phyloP scores from a whole-genome alignment of 2,888 invertebrate species.

The Uloborus plumipes region DNA sequence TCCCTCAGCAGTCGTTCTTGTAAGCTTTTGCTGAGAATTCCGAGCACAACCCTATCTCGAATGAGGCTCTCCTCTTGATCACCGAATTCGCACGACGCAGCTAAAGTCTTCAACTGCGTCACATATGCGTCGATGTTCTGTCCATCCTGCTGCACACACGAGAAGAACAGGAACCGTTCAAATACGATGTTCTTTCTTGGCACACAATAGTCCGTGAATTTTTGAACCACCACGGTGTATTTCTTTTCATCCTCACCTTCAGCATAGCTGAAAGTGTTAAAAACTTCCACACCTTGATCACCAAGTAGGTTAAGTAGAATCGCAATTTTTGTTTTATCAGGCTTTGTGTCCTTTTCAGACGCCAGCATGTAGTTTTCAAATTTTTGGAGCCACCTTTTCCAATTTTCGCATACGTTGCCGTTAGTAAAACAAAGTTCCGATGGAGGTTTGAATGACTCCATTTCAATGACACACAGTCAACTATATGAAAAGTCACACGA shows the following conservation, averaged over 20 bases:
- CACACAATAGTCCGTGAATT: neutral
- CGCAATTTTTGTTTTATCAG: constrained; percentile 7
- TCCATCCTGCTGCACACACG: neutral
- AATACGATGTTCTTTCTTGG: neutral
- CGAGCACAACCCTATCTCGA: constrained; percentile 2
- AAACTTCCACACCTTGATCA: neutral
- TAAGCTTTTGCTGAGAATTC: neutral
- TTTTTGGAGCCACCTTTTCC: neutral
- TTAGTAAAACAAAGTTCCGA: too few species aligned
- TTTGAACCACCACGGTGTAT: too few species aligned
- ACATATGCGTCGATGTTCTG: neutral
- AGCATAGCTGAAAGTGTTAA: constrained; percentile 6
- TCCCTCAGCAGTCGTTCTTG: neutral
- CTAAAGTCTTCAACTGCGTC: neutral
- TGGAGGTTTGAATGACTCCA: too few species aligned
- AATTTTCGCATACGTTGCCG: too few species aligned
- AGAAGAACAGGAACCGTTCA: neutral
- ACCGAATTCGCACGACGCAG: neutral
- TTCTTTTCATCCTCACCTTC: too few species aligned
- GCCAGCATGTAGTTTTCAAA: neutral
- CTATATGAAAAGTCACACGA: too few species aligned
- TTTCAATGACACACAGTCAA: too few species aligned
- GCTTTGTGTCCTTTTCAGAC: neutral
- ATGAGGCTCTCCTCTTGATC: neutral
- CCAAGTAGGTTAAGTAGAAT: neutral